These are phyloP conservation scores for Sphaeramia orbicularis DNA, from an alignment of 2,797 vertebrate genomes.

Conservation along the genomic window DNA sequence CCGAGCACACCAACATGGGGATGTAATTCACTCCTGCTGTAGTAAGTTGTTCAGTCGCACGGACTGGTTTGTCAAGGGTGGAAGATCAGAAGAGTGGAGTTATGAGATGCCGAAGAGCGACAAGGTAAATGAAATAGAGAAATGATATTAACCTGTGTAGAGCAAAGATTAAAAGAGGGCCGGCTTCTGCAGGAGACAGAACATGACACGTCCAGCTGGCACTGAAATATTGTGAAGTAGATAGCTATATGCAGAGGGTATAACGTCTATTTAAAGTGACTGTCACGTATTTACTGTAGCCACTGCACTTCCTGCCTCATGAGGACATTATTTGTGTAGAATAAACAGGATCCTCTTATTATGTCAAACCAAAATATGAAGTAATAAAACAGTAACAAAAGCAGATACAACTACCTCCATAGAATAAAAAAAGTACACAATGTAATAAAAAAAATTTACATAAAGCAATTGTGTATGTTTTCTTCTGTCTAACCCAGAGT, in stretches of 20 bases:
- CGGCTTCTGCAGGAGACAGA: slow-evolving; percentile 1
- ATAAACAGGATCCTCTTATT: slow-evolving; percentile 4
- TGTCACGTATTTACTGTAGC: too few species aligned
- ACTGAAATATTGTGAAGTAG: not conserved
- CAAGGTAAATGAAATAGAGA: slow-evolving; percentile 7
- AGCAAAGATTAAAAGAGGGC: slow-evolving; percentile 6
- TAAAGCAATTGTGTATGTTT: not conserved
- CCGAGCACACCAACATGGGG: slow-evolving; percentile 3
- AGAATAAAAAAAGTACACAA: slow-evolving; percentile 12
- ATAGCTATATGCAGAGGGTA: not conserved
- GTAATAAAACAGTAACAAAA: slow-evolving; percentile 2
- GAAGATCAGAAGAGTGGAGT: slow-evolving; percentile 10
- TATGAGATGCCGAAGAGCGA: not conserved
- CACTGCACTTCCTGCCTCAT: not conserved
- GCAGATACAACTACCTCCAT: not conserved
- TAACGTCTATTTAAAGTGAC: not conserved
- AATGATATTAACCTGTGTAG: not conserved
- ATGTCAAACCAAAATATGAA: not conserved
- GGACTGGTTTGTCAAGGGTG: slow-evolving; percentile 1
- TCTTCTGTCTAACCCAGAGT: not conserved
- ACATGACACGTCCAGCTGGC: not conserved
- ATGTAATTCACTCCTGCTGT: slow-evolving; percentile 2
- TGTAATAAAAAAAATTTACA: slow-evolving; percentile 6
- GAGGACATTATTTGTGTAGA: slow-evolving; percentile 1
- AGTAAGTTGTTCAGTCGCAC: slow-evolving; percentile 13